phyloP scores from a whole-genome alignment of 2,888 invertebrate genomes.

The Tanypteryx hageni region DNA sequence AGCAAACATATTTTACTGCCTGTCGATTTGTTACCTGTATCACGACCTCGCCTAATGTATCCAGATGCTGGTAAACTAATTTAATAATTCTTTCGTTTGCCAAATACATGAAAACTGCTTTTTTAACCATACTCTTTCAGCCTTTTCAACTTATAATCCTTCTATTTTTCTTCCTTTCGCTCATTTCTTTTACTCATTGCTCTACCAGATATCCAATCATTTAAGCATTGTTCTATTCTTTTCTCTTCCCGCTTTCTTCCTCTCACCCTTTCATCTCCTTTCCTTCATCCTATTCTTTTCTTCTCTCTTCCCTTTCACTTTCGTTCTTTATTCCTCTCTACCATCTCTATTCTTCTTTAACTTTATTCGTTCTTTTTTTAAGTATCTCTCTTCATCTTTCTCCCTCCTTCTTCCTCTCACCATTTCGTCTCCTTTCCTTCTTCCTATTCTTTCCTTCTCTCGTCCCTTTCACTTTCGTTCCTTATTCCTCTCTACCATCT shows the following conservation, averaged over 20 bases:
- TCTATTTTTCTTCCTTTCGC: background rate
- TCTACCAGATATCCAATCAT: too few species aligned
- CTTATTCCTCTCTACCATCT: too few species aligned
- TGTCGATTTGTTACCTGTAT: too few species aligned
- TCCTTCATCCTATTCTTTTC: background rate
- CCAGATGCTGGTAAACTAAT: too few species aligned
- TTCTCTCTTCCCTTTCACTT: background rate
- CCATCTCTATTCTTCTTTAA: background rate
- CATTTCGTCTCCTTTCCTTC: background rate
- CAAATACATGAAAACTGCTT: too few species aligned
- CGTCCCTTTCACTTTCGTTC: background rate
- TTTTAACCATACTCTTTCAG: background rate
- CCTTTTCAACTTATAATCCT: too few species aligned
- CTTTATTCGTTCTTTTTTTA: too few species aligned
- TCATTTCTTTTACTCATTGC: background rate
- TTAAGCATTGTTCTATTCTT: background rate
- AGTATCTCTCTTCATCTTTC: background rate
- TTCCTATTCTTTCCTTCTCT: background rate
- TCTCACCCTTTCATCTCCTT: background rate
- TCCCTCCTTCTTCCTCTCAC: too few species aligned
- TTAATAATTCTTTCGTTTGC: too few species aligned
- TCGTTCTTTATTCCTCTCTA: too few species aligned
- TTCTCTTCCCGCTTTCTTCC: background rate
- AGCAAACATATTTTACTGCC: too few species aligned
- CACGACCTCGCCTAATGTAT: too few species aligned